Conservation (phyloP, 2,113 vertebrate genomes). For the Casuarius casuarius region DNA sequence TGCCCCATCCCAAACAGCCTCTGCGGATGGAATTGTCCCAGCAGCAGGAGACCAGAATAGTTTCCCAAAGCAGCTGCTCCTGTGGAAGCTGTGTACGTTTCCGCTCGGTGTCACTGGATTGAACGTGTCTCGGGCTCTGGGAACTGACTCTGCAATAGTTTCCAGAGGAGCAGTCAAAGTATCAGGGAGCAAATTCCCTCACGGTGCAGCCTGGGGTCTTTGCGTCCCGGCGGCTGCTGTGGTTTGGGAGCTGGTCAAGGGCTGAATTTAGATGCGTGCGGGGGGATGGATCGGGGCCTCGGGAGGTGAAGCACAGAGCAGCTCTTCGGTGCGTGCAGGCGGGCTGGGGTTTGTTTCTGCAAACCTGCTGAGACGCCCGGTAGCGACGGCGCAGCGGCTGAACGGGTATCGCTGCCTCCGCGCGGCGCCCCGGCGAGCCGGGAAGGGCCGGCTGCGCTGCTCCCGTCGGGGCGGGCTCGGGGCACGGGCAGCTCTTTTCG, state of each 20-base stretch:
- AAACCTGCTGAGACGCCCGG: too few relatives aligned
- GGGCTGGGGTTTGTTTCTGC: neutral
- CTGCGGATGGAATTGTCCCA: neutral
- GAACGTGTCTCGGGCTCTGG: neutral
- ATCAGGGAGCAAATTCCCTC: rapidly evolving
- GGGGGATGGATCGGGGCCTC: too few relatives aligned
- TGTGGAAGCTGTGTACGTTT: rapidly evolving
- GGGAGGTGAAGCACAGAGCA: too few relatives aligned
- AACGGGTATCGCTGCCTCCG: neutral
- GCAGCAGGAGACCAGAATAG: neutral
- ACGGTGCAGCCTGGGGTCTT: rapidly evolving
- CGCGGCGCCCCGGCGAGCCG: rapidly evolving
- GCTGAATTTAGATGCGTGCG: neutral
- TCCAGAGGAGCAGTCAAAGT: neutral
- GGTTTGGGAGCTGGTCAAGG: neutral
- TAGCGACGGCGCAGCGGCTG: too few relatives aligned
- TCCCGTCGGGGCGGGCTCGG: rapidly evolving
- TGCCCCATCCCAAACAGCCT: neutral
- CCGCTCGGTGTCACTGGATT: neutral
- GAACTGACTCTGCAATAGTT: neutral
- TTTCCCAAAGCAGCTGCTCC: neutral
- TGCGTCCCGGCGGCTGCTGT: rapidly evolving
- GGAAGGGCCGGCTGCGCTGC: neutral
- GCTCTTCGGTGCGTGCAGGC: too few relatives aligned
- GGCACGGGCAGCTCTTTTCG: neutral